These are phyloP conservation scores for Mechanitis mazaeus DNA, from an alignment of 2,888 invertebrate genomes.

Conservation along the genomic window DNA sequence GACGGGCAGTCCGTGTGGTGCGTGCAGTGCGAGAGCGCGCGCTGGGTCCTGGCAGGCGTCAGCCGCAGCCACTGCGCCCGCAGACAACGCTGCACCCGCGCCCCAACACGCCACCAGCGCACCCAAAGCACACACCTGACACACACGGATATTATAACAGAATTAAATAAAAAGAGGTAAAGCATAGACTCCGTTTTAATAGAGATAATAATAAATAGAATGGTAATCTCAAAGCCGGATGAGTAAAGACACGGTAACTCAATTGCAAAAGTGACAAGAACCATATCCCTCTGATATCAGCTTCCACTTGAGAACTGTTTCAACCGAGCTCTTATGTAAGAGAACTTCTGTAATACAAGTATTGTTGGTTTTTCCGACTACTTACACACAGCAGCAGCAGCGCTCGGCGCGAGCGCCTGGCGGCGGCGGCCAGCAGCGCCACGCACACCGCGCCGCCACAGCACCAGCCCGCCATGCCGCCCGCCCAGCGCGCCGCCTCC, in stretches of 20 bases:
- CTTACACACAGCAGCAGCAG: conserved; percentile 93
- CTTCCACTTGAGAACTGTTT: too few species aligned
- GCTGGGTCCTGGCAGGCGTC: conserved; percentile 92
- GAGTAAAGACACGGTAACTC: too few species aligned
- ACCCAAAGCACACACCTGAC: conserved; percentile 79
- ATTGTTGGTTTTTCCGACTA: conserved; percentile 38
- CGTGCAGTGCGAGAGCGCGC: conserved; percentile 83
- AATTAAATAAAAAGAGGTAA: neutral
- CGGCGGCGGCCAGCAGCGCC: conserved; percentile 91
- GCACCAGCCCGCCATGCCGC: conserved; percentile 92
- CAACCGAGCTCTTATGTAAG: too few species aligned
- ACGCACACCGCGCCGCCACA: conserved; percentile 91
- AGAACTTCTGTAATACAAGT: neutral
- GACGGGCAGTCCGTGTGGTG: conserved; percentile 74
- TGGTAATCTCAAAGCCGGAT: too few species aligned
- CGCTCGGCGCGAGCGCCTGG: conserved; percentile 90
- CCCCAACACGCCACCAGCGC: conserved; percentile 87
- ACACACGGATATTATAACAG: neutral
- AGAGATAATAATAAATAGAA: too few species aligned
- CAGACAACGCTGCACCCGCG: conserved; percentile 90
- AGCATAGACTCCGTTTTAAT: too few species aligned
- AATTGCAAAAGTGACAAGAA: too few species aligned
- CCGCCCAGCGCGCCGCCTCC: conserved; percentile 89
- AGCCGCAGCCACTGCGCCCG: conserved; percentile 88
- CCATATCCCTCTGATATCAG: too few species aligned